Percentiles rank a stretch among this genome's conserved stretches.
Conservation (phyloP, 2,888 invertebrate species). For the Acleris literana region DNA sequence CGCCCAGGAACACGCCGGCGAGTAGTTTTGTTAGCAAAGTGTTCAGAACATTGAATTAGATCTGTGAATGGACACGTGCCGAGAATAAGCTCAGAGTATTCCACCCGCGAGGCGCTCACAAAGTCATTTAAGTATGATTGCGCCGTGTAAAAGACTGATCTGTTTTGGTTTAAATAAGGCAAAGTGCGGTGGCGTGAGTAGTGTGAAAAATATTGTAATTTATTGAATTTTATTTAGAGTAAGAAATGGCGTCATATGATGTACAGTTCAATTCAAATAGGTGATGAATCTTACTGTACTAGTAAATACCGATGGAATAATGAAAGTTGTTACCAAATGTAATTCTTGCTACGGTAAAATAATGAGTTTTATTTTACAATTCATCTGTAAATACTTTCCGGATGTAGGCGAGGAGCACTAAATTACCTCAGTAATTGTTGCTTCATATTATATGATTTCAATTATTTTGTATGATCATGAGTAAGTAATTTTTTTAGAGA, state of each 20-base stretch:
- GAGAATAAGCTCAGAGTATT: neutral
- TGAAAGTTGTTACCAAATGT: neutral
- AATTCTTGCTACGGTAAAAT: constrained; percentile 31
- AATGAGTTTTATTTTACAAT: neutral
- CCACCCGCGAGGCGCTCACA: constrained; percentile 15
- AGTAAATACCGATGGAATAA: neutral
- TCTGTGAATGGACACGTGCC: constrained; percentile 46
- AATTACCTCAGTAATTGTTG: constrained; percentile 50
- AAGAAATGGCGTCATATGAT: constrained; percentile 54
- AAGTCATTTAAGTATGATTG: constrained; percentile 50
- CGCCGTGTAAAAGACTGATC: constrained; percentile 70
- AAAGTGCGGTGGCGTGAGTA: constrained; percentile 36
- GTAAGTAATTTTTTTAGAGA: too few species aligned
- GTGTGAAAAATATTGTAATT: constrained; percentile 49
- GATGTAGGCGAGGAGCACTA: constrained; percentile 16
- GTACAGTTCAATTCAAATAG: constrained; percentile 11
- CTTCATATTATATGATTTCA: constrained; percentile 44
- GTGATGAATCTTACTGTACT: constrained; percentile 16
- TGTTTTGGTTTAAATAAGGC: constrained; percentile 39
- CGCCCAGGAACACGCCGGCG: constrained; percentile 59
- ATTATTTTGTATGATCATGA: constrained; percentile 7
- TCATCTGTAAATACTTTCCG: too few species aligned
- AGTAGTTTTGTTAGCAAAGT: constrained; percentile 41
- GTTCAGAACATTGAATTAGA: constrained; percentile 44
- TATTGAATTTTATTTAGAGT: constrained; percentile 48